These are phyloP conservation scores for Serranus cabrilla DNA, from an alignment of 2,797 vertebrate species.

Conservation along the genomic window DNA sequence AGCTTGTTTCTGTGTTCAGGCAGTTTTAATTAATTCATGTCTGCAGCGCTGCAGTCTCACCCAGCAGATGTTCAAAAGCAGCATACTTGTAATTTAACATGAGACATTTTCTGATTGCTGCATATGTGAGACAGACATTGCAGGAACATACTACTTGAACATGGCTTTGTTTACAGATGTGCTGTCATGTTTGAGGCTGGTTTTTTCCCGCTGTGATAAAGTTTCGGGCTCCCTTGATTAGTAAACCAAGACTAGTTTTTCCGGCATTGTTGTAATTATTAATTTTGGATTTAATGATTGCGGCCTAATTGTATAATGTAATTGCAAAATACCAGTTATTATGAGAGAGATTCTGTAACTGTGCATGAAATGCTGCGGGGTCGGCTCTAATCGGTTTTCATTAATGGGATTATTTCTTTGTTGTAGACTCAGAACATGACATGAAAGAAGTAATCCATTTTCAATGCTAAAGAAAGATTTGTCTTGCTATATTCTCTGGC, in stretches of 20 bases:
- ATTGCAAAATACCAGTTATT: slow-evolving; percentile 49
- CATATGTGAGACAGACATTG: slow-evolving; percentile 59
- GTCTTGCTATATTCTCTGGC: slow-evolving; percentile 31
- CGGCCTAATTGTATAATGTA: slow-evolving; percentile 33
- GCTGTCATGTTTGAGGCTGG: slow-evolving; percentile 23
- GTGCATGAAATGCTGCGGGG: slow-evolving; percentile 46
- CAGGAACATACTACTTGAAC: slow-evolving; percentile 58
- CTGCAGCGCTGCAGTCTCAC: slow-evolving; percentile 53
- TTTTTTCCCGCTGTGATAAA: slow-evolving; percentile 28
- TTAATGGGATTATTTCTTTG: slow-evolving; percentile 75
- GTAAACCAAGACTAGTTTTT: slow-evolving; percentile 17
- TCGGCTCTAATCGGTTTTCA: slow-evolving; percentile 55
- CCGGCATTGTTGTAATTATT: slow-evolving; percentile 32
- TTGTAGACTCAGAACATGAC: slow-evolving; percentile 53
- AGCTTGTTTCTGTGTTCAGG: slow-evolving; percentile 62
- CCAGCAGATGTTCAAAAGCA: slow-evolving; percentile 71
- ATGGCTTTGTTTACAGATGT: slow-evolving; percentile 54
- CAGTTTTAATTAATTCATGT: slow-evolving; percentile 73
- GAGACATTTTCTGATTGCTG: slow-evolving; percentile 59
- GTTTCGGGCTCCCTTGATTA: slow-evolving; percentile 27
- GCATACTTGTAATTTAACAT: slow-evolving; percentile 59
- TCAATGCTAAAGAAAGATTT: slow-evolving; percentile 50
- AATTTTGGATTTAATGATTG: slow-evolving; percentile 41
- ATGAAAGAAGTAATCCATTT: slow-evolving; percentile 63
- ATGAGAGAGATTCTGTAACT: slow-evolving; percentile 38